phyloP scores from a whole-genome alignment of 1,140 invertebrate genomes.

The Mercenaria mercenaria region DNA sequence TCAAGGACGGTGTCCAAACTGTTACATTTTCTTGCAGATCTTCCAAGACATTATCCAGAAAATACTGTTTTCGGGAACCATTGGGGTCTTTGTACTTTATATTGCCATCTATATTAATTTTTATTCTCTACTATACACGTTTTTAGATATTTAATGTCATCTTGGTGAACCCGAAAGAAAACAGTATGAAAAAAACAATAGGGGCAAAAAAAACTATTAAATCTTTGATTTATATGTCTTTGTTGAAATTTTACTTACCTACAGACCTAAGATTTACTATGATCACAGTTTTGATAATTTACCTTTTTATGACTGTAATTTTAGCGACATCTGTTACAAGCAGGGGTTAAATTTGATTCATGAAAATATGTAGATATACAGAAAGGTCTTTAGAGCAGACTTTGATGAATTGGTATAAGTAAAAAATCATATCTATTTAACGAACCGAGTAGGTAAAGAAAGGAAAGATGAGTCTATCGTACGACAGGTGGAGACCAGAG shows the following conservation, averaged over 20 bases:
- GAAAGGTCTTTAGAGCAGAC: neutral
- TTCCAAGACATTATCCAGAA: no score
- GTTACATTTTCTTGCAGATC: no score
- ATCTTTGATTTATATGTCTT: conserved; percentile 12
- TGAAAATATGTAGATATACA: neutral
- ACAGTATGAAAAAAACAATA: no score
- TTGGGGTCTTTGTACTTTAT: no score
- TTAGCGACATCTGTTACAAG: conserved; percentile 8
- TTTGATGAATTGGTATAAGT: neutral
- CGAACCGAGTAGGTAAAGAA: neutral
- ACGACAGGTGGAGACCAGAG: neutral
- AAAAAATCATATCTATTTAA: neutral
- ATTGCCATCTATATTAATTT: no score
- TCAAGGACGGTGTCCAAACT: no score
- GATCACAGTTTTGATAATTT: neutral
- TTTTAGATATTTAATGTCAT: no score
- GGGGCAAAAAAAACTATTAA: neutral
- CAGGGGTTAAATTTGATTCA: neutral
- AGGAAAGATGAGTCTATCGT: neutral
- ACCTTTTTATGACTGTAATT: neutral
- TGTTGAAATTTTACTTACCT: conserved; percentile 1
- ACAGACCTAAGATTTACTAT: neutral
- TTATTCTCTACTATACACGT: no score
- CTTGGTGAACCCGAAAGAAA: no score
- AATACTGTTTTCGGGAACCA: no score